These are phyloP conservation scores for Cyrtorhinus lividipennis DNA, from an alignment of 1,140 invertebrate genomes.

Conservation along the genomic window DNA sequence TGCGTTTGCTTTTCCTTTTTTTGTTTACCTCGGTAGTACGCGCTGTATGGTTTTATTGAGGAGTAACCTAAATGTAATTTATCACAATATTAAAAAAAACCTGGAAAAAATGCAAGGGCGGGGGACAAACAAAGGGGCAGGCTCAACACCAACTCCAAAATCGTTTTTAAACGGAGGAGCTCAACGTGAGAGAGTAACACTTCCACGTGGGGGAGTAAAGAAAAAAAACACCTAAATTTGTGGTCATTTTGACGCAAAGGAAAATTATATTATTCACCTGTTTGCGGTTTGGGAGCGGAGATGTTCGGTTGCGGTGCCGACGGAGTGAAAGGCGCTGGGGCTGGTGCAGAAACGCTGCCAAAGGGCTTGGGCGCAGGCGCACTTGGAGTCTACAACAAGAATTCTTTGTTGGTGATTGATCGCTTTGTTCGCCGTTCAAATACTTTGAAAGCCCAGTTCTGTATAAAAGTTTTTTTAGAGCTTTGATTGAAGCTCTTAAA, in stretches of 20 bases:
- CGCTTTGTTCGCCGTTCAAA: neutral
- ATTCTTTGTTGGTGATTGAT: neutral
- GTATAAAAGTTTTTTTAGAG: too few relatives aligned
- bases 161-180: too few relatives aligned
- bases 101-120: neutral
- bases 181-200: too few relatives aligned
- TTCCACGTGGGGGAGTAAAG: too few relatives aligned
- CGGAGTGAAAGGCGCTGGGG: slow-evolving; percentile 29
- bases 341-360: slow-evolving; percentile 20
- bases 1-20: too few relatives aligned
- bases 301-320: slow-evolving; percentile 26
- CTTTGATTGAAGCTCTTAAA: too few relatives aligned
- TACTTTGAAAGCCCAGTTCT: too few relatives aligned
- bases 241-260: too few relatives aligned
- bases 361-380: slow-evolving; percentile 21
- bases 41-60: slow-evolving; percentile 7
- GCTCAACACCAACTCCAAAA: too few relatives aligned
- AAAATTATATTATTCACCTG: neutral
- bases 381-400: slow-evolving; percentile 10
- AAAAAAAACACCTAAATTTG: too few relatives aligned
- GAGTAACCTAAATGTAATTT: slow-evolving; percentile 17
- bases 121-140: too few relatives aligned
- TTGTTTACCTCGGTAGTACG: neutral
- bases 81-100: neutral
- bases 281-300: slow-evolving; percentile 25